A percentile compares a stretch with the other conserved stretches of the same genome.
phyloP scores from a whole-genome alignment of 2,113 vertebrate genomes.

The Camelus dromedarius region DNA sequence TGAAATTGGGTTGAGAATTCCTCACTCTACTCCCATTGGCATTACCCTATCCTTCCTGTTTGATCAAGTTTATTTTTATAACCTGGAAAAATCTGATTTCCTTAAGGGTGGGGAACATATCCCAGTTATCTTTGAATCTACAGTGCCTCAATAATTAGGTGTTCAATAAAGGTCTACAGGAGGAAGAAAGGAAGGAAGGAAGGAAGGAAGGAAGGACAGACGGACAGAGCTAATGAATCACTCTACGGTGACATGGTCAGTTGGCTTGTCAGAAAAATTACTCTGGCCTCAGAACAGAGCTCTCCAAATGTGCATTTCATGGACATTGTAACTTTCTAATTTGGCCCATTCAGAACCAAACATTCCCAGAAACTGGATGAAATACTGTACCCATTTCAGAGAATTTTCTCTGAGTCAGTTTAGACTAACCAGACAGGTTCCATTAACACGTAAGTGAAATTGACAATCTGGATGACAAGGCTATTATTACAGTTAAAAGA shows the following conservation, averaged over 20 bases:
- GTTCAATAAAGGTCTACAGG: not conserved
- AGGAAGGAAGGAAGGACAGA: not conserved
- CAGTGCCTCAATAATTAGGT: not conserved
- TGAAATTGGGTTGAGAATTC: not conserved
- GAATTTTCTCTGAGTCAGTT: not conserved
- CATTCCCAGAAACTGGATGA: not conserved
- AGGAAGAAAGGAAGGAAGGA: not conserved
- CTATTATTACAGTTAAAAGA: slow-evolving; percentile 18
- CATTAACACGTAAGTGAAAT: not conserved
- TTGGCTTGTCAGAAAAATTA: not conserved
- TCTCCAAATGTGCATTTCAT: not conserved
- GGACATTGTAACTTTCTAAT: not conserved
- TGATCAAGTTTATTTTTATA: not conserved
- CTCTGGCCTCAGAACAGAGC: not conserved
- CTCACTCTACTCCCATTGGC: not conserved
- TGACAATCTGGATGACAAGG: not conserved
- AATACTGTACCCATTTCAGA: not conserved
- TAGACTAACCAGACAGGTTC: slow-evolving; percentile 8
- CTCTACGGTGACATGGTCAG: not conserved
- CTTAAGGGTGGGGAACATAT: not conserved
- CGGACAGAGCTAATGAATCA: not conserved
- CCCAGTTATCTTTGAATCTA: not conserved
- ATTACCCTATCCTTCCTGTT: not conserved
- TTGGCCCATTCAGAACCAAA: not conserved
- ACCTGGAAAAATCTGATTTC: not conserved